A percentile compares a stretch with the other conserved stretches of the same genome.
phyloP scores from a whole-genome alignment of 2,888 invertebrate genomes.

The Pecten maximus region DNA sequence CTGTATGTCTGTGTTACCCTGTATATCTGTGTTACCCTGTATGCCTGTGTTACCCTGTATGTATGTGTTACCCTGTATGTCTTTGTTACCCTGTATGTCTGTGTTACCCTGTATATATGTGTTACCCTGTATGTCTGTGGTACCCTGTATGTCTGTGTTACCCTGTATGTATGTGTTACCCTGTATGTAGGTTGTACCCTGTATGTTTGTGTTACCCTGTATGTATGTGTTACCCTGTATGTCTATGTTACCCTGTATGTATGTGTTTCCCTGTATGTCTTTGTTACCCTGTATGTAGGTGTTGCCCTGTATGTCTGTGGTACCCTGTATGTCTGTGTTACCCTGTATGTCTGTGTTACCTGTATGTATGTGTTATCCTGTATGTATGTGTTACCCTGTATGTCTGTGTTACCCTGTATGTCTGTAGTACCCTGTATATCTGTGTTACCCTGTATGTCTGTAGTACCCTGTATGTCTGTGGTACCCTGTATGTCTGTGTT shows the following conservation, averaged over 20 bases:
- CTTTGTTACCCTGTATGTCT: background rate
- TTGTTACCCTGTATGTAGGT: background rate
- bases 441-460: background rate
- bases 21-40: background rate
- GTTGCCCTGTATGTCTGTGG: background rate
- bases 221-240: too few species aligned
- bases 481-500: background rate
- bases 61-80: background rate
- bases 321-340: background rate
- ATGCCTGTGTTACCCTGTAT: too few species aligned
- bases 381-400: too few species aligned
- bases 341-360: background rate
- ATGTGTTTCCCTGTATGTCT: background rate
- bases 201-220: background rate
- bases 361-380: too few species aligned
- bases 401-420: background rate
- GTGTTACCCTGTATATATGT: background rate
- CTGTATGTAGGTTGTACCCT: background rate
- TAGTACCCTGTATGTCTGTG: background rate
- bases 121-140: too few species aligned
- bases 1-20: background rate
- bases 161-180: background rate
- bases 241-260: background rate
- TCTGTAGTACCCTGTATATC: background rate
- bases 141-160: background rate